These are phyloP conservation scores for Drepana arcuata DNA, from an alignment of 1,140 invertebrate genomes.

Conservation along the genomic window DNA sequence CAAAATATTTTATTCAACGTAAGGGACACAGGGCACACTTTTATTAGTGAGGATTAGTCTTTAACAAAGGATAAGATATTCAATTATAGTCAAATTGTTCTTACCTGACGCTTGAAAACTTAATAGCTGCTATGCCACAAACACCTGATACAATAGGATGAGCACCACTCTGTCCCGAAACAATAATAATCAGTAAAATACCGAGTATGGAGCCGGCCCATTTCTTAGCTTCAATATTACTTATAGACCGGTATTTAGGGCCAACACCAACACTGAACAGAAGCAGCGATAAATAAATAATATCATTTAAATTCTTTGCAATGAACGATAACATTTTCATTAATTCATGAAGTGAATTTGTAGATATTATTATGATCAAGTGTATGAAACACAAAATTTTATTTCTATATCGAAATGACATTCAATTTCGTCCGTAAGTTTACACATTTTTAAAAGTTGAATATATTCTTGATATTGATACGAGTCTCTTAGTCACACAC, in stretches of 20 bases:
- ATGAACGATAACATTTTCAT: constrained; percentile 44
- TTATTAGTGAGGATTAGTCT: background rate
- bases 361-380: too few relatives aligned
- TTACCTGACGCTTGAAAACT: constrained; percentile 34
- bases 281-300: constrained; percentile 53
- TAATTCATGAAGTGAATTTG: too few relatives aligned
- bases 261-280: constrained; percentile 52
- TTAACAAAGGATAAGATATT: too few relatives aligned
- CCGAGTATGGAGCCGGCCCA: constrained; percentile 46
- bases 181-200: constrained; percentile 41
- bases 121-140: constrained; percentile 44
- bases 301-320: constrained; percentile 52
- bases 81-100: too few relatives aligned
- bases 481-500: too few relatives aligned
- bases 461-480: too few relatives aligned
- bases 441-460: too few relatives aligned
- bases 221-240: constrained; percentile 39
- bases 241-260: constrained; percentile 41
- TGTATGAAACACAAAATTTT: too few relatives aligned
- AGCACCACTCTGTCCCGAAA: constrained; percentile 44
- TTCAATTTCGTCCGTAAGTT: too few relatives aligned
- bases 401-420: too few relatives aligned
- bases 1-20: too few relatives aligned
- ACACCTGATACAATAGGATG: constrained; percentile 49
- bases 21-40: too few relatives aligned